These are phyloP conservation scores for Jaculus jaculus DNA, from an alignment of 2,113 vertebrate genomes.

Conservation along the genomic window DNA sequence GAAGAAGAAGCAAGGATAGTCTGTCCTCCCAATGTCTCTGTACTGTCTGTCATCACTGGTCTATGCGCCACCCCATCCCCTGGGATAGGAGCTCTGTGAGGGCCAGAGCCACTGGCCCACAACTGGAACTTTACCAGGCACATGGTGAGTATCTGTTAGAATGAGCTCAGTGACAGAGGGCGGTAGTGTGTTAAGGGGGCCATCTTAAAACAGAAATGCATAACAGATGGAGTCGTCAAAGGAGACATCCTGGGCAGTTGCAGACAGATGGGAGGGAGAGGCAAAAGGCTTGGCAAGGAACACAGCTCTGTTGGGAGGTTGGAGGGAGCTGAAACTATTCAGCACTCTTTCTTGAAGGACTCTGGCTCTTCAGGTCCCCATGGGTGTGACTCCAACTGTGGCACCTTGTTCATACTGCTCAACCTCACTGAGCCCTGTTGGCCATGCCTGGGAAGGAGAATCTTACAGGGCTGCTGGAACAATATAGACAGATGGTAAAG, in stretches of 20 bases:
- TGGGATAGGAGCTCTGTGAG: background rate
- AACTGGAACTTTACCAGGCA: background rate
- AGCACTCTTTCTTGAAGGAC: background rate
- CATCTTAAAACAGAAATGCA: background rate
- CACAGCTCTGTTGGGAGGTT: too few species aligned
- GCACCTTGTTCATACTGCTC: too few species aligned
- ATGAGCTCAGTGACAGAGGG: rapidly evolving
- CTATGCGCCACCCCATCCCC: background rate
- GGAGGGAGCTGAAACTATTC: rapidly evolving
- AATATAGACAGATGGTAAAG: rapidly evolving
- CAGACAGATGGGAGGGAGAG: too few species aligned
- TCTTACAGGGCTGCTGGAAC: background rate
- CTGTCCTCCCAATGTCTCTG: rapidly evolving
- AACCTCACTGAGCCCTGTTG: background rate
- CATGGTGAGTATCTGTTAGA: rapidly evolving
- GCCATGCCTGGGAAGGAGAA: too few species aligned
- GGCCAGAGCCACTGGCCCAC: background rate
- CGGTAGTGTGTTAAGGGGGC: too few species aligned
- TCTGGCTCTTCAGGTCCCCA: background rate
- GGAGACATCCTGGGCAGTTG: background rate
- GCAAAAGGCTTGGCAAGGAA: rapidly evolving
- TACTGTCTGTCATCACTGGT: too few species aligned
- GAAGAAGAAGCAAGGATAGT: background rate
- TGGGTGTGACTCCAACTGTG: too few species aligned
- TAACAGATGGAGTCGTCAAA: background rate